Base-by-base conservation (phyloP, 2,888 invertebrate species). In the Galeopsomyia nigrocyanea region DNA sequence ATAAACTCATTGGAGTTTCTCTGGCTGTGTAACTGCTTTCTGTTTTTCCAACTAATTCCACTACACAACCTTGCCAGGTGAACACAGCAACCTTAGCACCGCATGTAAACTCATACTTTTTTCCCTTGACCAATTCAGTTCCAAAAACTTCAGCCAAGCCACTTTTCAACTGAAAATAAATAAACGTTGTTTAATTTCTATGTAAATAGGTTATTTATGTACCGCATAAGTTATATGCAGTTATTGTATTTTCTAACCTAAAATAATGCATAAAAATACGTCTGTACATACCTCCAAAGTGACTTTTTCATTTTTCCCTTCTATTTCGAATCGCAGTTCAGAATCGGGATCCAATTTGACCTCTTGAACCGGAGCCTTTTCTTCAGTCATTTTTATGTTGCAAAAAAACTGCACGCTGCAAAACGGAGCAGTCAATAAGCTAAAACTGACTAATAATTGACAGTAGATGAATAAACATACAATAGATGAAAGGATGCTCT, bases 61-160 rank as follows among this genome's bases (percentile, higher is more conserved):
- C 87, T 0, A 91, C 91, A 83, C 98, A 98, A 0, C 97, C 97
- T 83, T 98, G 96, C 93, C 96, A 99, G 1, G 98, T 97, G 83
- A 94, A 99, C 19, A 99, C 93, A 0, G 98, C 98, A 10, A 97
- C 93, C 88, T 99, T 98, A 1, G 97, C 94, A 0, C 97, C 97
- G 3, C 94, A 90, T 10, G 90, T 90, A 85, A 98, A 98, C 79
- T 93, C 93, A 86, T 98, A 98, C 0, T 93, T 92, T 87, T 96
- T 98, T 66, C 95, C 95, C 87, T 95, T 95, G 0, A 97, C 95
- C 71, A 99, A 84, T 87, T 99, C 99, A 0, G 98, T 96, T 0
- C 99, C 99, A 88, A 99, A 99, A 56, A 99, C 91, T 88, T 99
- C 99, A 0, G 98, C 98, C 80, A 93, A 91, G 0, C 99, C 99